A percentile compares a stretch with the other conserved stretches of the same genome.
Conservation (phyloP, 2,797 vertebrate genomes). For the Falco columbarius region DNA sequence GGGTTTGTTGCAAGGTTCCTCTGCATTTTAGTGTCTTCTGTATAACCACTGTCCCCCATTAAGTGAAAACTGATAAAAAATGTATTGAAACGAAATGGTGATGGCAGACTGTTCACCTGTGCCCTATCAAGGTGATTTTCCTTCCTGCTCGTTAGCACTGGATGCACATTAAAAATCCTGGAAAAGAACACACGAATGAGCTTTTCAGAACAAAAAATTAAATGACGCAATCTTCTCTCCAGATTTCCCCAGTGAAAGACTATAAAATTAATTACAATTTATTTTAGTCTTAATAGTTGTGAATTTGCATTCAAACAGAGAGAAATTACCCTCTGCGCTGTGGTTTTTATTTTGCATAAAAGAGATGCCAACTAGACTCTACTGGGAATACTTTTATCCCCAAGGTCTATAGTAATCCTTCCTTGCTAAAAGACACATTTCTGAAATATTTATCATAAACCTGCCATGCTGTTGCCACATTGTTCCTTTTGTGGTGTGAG, state of each 20-base stretch:
- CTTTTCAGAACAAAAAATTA: background rate
- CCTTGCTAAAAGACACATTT: conserved; percentile 33
- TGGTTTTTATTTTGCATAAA: background rate
- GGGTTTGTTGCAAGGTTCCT: background rate
- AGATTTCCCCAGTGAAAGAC: background rate
- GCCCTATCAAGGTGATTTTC: background rate
- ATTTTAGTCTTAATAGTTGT: background rate
- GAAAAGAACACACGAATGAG: background rate
- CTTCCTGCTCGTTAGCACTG: background rate
- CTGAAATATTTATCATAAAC: conserved; percentile 52
- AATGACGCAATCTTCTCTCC: background rate
- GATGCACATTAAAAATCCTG: background rate
- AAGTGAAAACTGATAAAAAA: background rate
- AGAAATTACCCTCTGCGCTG: background rate
- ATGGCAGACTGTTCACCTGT: background rate
- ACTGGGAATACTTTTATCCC: conserved; percentile 34
- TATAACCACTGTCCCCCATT: background rate
- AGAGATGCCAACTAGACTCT: background rate
- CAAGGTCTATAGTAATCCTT: background rate
- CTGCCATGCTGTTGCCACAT: conserved; percentile 40
- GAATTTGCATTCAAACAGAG: background rate
- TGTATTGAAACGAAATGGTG: background rate
- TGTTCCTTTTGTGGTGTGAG: background rate
- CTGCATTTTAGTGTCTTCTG: background rate
- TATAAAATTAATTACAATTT: conserved; percentile 12